Evolutionary conservation across 1,140 invertebrate species (phyloP), one percentile per base, ranked within the genome.

Genomic region (Diprion similis): DNA sequence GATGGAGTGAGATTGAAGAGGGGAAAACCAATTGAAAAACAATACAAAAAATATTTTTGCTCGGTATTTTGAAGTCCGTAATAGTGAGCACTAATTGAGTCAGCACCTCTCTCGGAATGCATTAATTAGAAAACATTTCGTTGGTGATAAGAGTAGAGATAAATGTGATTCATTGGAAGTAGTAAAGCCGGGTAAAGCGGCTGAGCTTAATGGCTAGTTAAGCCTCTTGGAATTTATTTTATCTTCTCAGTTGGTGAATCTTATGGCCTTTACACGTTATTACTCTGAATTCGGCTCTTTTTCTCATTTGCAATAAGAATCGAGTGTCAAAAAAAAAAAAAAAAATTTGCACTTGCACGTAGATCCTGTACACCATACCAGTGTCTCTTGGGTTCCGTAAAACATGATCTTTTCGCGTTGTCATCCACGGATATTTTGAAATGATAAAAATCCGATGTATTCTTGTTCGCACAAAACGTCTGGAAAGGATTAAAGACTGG

Each of bases 211-310:
- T 46, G 69, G 18, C 18, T 37, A 37, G 69, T 46, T 70, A 70
- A 70, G 46, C 69, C 69, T 48, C 18, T 47, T 70, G 66, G 69
- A 70, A 70, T 70, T 45, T 70, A 70, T 47, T 70, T 48, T 47
- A 70, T 70, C 69, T 47, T 17, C 17, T 48, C 46, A 15, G 69
- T 15, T 45, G 15, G 10, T 46, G 19, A 59, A 17, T 45, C 46
- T 46, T 15, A 15, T 46, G 45, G 46, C 69, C 69, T 46, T 70
- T 48, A 13, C 37, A 45, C 66, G 66, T 45, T 45, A 68, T 68
- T 68, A 45, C 18, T 45, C 37, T 68, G 10, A 59, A 59, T 59
- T 59, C n/a, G 11, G n/a, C 9, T 15, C 51, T 59, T 59, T 59
- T 59, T 59, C 51, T 15, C 51, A 59, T 13, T 9, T 17, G 11